Conservation (phyloP, 2,113 vertebrate species). For the Mus pahari region DNA sequence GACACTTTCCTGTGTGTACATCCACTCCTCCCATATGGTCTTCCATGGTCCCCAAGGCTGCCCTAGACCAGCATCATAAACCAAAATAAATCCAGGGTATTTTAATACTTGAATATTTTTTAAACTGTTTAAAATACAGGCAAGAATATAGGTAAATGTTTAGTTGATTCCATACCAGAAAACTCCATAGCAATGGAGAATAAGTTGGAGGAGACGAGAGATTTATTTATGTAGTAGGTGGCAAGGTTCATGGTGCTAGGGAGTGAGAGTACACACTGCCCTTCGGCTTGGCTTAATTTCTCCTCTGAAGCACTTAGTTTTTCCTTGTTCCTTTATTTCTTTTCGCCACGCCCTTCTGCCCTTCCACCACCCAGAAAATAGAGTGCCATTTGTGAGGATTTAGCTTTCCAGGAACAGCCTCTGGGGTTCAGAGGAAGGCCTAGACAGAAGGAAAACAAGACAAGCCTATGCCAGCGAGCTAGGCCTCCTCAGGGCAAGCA, state of each 20-base stretch:
- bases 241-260: not conserved
- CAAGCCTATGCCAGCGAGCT: not conserved
- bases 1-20: not conserved
- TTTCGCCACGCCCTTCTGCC: not conserved
- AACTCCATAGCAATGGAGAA: not conserved
- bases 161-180: conserved; percentile 22
- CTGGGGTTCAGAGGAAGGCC: not conserved
- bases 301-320: not conserved
- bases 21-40: not conserved
- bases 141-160: conserved; percentile 38
- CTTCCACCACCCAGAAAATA: not conserved
- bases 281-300: not conserved
- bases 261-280: not conserved
- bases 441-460: not conserved
- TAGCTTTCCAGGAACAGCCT: conserved; percentile 41
- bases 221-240: not conserved
- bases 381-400: not conserved
- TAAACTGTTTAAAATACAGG: conserved; percentile 24
- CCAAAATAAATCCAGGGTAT: not conserved
- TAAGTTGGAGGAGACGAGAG: not conserved
- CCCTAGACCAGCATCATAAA: not conserved
- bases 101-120: conserved; percentile 7
- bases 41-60: not conserved
- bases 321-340: not conserved
- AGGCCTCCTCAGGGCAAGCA: conserved; percentile 6